Evolutionary conservation across 2,888 invertebrate genomes (phyloP), one percentile per base, ranked within the genome.

Genomic region (Dasypolia templi): DNA sequence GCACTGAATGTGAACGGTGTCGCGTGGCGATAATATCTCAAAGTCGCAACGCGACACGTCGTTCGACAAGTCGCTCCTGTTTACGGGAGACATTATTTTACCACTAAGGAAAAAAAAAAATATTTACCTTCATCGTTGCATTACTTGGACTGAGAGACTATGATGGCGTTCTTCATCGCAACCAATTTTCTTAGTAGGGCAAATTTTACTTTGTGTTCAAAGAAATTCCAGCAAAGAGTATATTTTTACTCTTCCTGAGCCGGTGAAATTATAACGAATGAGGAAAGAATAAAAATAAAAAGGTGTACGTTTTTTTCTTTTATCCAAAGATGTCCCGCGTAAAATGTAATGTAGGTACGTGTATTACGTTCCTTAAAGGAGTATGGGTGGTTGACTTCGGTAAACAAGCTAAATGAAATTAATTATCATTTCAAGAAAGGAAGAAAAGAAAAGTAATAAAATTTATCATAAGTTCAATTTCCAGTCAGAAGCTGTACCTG

Each of bases 101-200:
- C 44, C 3, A 39, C 29, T 64, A 64, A 64, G 39, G 76, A 39
- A 12, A 58, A 19, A n/a, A 63, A 44, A 32, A n/a, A n/a, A n/a
- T 49, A 55, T 63, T 75, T 76, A 14, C 39, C 39, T 64, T 44
- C 53, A 63, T 58, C 49, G 14, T 58, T 64, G 46, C 55, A 51
- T 58, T 44, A 39, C 44, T 67, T 73, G 35, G 56, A 29, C 56
- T 51, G 29, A 35, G 26, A 17, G 29, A 26, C 29, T 77, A 62
- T 64, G 22, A 53, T 53, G 39, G 39, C 17, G 9, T 76, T 56
- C 58, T 46, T 68, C 70, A 75, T 26, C 22, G 51, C 26, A 59
- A 63, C 17, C 19, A 49, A 42, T 55, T 65, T 26, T 5, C 14
- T 49, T 53, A 46, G 19, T 61, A 61, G 39, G 46, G 19, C 14